Evolutionary conservation across 2,797 vertebrate species (phyloP).

Genomic region (Coregonus sp.): DNA sequence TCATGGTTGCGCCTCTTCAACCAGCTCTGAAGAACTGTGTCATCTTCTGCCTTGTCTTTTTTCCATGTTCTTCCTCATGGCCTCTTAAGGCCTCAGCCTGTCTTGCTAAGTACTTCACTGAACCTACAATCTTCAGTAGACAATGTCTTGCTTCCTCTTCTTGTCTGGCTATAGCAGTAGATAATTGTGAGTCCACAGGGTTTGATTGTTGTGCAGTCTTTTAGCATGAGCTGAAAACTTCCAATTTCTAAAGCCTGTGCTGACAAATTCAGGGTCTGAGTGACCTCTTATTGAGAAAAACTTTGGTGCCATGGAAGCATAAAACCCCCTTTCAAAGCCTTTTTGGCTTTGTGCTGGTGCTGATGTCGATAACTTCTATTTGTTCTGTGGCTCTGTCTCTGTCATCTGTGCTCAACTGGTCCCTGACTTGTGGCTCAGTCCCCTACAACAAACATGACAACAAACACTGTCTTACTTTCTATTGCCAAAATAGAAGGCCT

Average conservation of each 20-base stretch:
- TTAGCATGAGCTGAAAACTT: no score
- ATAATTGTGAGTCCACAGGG: no score
- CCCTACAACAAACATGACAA: background rate
- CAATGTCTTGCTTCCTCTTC: no score
- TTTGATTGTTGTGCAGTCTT: no score
- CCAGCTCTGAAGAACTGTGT: background rate
- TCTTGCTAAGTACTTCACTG: no score
- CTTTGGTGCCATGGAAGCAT: no score
- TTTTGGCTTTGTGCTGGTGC: background rate
- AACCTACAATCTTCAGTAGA: no score
- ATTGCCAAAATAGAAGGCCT: no score
- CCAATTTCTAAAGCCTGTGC: background rate
- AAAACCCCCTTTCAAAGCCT: background rate
- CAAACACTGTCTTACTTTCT: background rate
- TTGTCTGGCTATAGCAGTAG: no score
- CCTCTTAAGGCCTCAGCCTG: no score
- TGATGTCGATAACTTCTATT: background rate
- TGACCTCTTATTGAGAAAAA: background rate
- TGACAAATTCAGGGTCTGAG: background rate
- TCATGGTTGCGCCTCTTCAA: background rate
- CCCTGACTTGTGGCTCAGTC: background rate
- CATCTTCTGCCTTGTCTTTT: background rate
- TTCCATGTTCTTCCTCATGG: no score
- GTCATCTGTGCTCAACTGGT: background rate
- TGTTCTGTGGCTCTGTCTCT: background rate